These are phyloP conservation scores for Crypturellus undulatus DNA, from an alignment of 2,113 vertebrate genomes.

Conservation along the genomic window DNA sequence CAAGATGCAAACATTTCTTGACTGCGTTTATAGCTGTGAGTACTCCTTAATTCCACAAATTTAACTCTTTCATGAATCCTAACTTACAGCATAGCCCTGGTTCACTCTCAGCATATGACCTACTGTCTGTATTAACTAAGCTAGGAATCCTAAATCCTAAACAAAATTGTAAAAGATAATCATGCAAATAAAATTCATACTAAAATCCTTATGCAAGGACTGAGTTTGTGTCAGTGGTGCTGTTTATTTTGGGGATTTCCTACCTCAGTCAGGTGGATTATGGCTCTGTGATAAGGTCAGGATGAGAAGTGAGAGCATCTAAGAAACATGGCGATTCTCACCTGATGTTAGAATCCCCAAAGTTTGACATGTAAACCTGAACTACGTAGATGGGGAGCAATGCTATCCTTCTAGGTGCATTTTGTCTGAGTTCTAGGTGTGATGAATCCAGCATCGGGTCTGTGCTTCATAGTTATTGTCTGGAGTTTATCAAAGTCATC, in stretches of 20 bases:
- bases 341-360: background rate
- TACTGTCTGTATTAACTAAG: background rate
- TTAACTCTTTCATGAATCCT: background rate
- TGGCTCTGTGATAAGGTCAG: background rate
- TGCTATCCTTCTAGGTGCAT: background rate
- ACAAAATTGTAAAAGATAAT: background rate
- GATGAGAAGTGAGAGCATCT: background rate
- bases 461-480: background rate
- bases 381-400: background rate
- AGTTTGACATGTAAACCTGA: background rate
- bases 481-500: background rate
- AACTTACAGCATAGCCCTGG: background rate
- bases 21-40: background rate
- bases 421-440: background rate
- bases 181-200: background rate
- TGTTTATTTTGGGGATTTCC: background rate
- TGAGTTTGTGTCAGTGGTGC: background rate
- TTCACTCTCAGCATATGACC: background rate
- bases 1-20: background rate
- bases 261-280: background rate
- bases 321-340: background rate
- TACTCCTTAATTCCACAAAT: background rate
- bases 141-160: background rate
- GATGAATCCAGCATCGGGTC: background rate
- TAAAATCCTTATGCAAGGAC: background rate